Evolutionary conservation across 2,797 vertebrate species (phyloP).

Genomic region (Rhinichthys osculus): DNA sequence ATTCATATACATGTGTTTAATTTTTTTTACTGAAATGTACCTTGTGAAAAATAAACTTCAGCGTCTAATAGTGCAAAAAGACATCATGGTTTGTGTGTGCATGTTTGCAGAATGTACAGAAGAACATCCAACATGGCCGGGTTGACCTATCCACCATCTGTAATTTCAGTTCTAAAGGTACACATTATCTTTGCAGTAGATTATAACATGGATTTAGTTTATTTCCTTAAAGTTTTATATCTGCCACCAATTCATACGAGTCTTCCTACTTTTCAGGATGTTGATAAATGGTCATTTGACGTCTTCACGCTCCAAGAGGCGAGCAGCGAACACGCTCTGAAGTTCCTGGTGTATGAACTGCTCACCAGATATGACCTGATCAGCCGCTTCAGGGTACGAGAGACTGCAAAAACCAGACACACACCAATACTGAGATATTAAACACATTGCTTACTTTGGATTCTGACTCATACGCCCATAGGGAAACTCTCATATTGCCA

Average conservation of each 20-base stretch:
- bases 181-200: conserved; percentile 3
- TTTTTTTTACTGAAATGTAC: neutral
- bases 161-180: conserved; percentile 92
- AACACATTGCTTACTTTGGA: neutral
- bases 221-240: neutral
- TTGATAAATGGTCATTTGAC: conserved; percentile 97
- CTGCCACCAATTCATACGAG: neutral
- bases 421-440: conserved; percentile 26
- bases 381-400: conserved; percentile 95
- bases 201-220: neutral
- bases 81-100: conserved; percentile 24
- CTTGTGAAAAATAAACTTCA: neutral
- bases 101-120: conserved; percentile 90
- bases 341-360: conserved; percentile 97
- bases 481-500: neutral
- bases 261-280: conserved; percentile 79
- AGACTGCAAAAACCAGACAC: conserved; percentile 40
- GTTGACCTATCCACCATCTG: conserved; percentile 90
- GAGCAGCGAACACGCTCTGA: conserved; percentile 93
- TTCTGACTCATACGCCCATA: neutral
- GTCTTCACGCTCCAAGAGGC: conserved; percentile 95
- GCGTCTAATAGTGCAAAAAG: neutral
- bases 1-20: neutral
- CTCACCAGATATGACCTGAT: conserved; percentile 98
- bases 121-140: conserved; percentile 94